Base-by-base conservation (phyloP, 2,888 invertebrate genomes). In the Netelia melanura region DNA sequence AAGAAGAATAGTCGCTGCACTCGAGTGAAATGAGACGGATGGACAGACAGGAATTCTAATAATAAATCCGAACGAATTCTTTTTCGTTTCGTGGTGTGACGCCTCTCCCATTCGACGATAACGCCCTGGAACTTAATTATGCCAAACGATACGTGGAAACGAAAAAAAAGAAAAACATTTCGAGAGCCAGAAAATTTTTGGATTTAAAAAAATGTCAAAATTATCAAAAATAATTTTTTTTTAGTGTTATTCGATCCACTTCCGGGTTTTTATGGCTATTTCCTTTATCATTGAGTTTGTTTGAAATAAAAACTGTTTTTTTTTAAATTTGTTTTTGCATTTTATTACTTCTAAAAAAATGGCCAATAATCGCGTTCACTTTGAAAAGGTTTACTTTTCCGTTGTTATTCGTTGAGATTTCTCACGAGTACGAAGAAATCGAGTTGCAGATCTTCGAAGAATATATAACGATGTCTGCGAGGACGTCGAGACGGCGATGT, bases 381-480 rank as follows among this genome's bases (percentile, higher is more conserved):
- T 56, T 10, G 11, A 3, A 48, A 48, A 70, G 52, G 21, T 30
- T 8, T 54, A 11, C 58, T 80, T 48, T 80, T 23, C 48, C 61
- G 65, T 48, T 58, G 72, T 74, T 74, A 21, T 38, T 56, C 14
- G 44, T 38, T 44, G 65, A 30, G 25, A 11, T 56, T 58, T 64
- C 43, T n/a, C 9, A 17, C 21, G 68, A 30, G 61, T 14, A 61
- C 21, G 52, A 21, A 30, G 30, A 52, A 52, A 21, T 44, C 64
- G 43, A 64, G 64, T 54, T 44, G 58, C 38, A 71, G 61, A 65
- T 71, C 71, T 84, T 71, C 85, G 80, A 77, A 82, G 90, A 90
- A 91, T 43, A 62, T 78, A 52, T 90, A 90, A 91, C 89, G 89
- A 87, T 89, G 92, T 92, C 91, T 92, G 90, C 89, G 88, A 89